Percentiles rank a stretch among this genome's conserved stretches.
Conservation (phyloP, 2,113 vertebrate genomes). For the Cricetomys ansorgei region DNA sequence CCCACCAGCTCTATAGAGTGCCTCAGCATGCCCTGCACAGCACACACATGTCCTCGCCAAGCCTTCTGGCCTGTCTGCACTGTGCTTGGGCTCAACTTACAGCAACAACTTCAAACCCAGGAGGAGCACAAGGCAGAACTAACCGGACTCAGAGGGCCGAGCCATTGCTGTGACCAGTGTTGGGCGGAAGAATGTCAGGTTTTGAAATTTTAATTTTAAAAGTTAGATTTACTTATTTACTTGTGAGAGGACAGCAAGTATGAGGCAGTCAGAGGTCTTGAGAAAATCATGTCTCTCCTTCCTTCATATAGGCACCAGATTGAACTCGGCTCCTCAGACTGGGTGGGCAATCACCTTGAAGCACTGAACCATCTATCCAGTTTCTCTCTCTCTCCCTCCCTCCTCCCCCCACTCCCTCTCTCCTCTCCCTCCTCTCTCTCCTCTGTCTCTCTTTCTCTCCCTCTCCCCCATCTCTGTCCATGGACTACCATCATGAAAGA, state of each 20-base stretch:
- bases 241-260: not conserved
- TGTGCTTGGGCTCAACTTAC: not conserved
- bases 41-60: accelerated
- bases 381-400: not conserved
- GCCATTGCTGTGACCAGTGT: accelerated
- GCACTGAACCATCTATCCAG: not conserved
- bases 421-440: accelerated
- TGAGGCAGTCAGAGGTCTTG: not conserved
- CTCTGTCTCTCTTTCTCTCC: accelerated
- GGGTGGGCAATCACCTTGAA: not conserved
- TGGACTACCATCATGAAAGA: not conserved
- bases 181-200: accelerated
- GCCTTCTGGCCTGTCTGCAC: not conserved
- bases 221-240: too few relatives aligned
- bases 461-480: not conserved
- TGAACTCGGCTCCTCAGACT: not conserved
- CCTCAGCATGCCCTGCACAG: accelerated
- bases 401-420: accelerated
- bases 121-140: accelerated
- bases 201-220: not conserved
- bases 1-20: accelerated
- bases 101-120: accelerated
- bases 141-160: accelerated
- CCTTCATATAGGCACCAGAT: not conserved
- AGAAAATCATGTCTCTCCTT: not conserved